Evolutionary conservation across 2,113 vertebrate species (phyloP).

Genomic region (Phylloscopus trochiloides): DNA sequence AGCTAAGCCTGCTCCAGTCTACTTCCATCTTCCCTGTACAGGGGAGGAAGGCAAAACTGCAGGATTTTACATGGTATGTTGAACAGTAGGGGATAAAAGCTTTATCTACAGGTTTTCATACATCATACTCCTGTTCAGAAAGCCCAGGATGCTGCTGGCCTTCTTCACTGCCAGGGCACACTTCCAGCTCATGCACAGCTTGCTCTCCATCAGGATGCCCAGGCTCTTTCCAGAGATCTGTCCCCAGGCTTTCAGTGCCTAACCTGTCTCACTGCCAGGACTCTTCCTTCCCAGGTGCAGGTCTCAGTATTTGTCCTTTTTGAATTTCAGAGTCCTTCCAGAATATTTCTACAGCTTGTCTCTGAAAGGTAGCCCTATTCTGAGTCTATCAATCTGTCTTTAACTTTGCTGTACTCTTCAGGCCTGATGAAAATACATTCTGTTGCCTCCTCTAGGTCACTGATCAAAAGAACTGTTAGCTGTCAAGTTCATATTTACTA

Average conservation of each 20-base stretch:
- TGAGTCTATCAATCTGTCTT: not conserved
- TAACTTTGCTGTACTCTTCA: not conserved
- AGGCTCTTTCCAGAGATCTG: not conserved
- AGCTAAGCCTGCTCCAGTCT: not conserved
- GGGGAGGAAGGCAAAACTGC: not conserved
- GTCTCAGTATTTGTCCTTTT: not conserved
- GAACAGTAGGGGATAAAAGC: not conserved
- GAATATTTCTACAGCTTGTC: not conserved
- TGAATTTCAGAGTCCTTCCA: not conserved
- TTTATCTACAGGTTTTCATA: not conserved
- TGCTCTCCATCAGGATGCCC: not conserved
- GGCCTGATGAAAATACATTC: not conserved
- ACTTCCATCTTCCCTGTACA: accelerated
- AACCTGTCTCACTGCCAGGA: not conserved
- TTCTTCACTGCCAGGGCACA: not conserved
- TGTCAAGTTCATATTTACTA: not conserved
- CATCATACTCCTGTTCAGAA: not conserved
- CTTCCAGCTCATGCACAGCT: not conserved
- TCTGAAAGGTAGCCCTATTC: not conserved
- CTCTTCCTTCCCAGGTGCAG: not conserved
- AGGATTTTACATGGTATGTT: not conserved
- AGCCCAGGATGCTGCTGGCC: not conserved
- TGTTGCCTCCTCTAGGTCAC: not conserved
- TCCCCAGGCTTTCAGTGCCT: not conserved
- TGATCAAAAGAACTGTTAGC: not conserved